These are phyloP conservation scores for Torymus auratus DNA, from an alignment of 2,888 invertebrate genomes.

Conservation along the genomic window DNA sequence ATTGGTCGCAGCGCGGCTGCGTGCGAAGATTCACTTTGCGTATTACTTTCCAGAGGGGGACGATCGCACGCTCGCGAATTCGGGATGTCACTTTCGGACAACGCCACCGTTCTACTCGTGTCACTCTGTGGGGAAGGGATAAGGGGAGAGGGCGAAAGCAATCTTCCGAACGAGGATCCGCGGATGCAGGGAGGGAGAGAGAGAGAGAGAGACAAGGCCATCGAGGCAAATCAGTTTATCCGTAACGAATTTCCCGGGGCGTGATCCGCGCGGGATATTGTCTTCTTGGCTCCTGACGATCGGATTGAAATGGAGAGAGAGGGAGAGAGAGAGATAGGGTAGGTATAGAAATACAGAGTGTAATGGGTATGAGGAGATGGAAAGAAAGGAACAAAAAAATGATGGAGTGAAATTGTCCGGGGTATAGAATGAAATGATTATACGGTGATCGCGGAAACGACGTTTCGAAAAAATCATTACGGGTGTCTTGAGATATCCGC, in stretches of 20 bases:
- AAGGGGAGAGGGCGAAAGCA: not conserved
- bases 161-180: not conserved
- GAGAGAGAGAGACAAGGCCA: slow-evolving; percentile 8
- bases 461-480: too few species aligned
- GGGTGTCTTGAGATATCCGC: too few species aligned
- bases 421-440: slow-evolving; percentile 24
- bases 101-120: not conserved
- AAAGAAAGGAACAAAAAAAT: not conserved
- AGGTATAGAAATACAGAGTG: not conserved
- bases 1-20: too few species aligned
- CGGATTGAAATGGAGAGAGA: slow-evolving; percentile 25
- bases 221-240: slow-evolving; percentile 56
- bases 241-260: slow-evolving; percentile 50
- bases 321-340: not conserved
- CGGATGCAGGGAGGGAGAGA: not conserved
- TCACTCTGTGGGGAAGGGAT: slow-evolving; percentile 29
- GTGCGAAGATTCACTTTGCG: too few species aligned
- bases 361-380: not conserved
- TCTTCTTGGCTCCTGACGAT: slow-evolving; percentile 44
- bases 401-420: slow-evolving; percentile 7
- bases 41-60: too few species aligned
- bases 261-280: slow-evolving; percentile 45
- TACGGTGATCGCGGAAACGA: slow-evolving; percentile 18
- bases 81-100: not conserved
- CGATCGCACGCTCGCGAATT: too few species aligned